A percentile compares a stretch with the other conserved stretches of the same genome.
Conservation (phyloP, 2,888 invertebrate species). For the Aleiodes testaceus region DNA sequence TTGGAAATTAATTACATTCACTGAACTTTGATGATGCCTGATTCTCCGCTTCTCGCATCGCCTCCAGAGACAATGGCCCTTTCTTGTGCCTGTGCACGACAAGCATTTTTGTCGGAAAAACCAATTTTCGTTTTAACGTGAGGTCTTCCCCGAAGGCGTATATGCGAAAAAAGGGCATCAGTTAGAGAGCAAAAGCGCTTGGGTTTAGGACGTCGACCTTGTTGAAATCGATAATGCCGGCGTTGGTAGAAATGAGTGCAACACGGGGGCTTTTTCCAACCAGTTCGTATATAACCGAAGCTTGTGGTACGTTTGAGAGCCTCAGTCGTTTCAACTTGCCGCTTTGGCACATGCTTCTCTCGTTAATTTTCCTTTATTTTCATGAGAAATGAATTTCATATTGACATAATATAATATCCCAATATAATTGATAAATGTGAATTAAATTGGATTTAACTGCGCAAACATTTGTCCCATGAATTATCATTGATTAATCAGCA, state of each 20-base stretch:
- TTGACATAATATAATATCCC: background rate
- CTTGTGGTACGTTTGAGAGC: background rate
- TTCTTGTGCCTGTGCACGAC: background rate
- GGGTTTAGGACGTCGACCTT: constrained; percentile 42
- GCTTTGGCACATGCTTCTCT: constrained; percentile 7
- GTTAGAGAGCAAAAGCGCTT: constrained; percentile 23
- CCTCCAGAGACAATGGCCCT: background rate
- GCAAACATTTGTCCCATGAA: background rate
- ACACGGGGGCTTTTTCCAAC: constrained; percentile 28
- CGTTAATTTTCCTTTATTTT: background rate
- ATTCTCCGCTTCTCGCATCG: background rate
- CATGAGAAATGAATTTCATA: background rate
- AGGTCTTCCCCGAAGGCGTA: constrained; percentile 19
- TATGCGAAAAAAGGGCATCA: constrained; percentile 29
- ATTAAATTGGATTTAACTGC: background rate
- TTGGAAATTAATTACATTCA: constrained; percentile 30
- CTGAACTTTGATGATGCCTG: constrained; percentile 4
- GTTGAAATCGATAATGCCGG: constrained; percentile 38
- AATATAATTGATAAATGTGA: background rate
- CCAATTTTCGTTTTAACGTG: constrained; percentile 15
- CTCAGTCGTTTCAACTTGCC: constrained; percentile 21
- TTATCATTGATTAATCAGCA: constrained; percentile 26
- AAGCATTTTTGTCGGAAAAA: background rate
- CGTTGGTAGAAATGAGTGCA: constrained; percentile 18
- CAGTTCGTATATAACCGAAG: background rate